A percentile compares a stretch with the other conserved stretches of the same genome.
These are phyloP conservation scores for Petroica traversi DNA, from an alignment of 2,113 vertebrate species.

Conservation along the genomic window DNA sequence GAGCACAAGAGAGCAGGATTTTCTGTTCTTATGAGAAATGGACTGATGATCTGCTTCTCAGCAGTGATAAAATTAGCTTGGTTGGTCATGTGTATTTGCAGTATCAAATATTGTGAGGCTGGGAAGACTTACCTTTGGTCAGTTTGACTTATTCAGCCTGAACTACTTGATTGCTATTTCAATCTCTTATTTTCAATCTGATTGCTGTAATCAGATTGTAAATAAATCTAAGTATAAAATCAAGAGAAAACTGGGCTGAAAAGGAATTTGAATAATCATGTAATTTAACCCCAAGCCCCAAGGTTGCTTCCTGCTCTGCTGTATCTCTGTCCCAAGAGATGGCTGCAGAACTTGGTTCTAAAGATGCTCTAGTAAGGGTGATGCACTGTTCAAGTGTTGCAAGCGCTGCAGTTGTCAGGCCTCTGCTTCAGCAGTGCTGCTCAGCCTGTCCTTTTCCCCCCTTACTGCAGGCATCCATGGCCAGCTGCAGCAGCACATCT, in stretches of 20 bases:
- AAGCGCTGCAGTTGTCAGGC: fast-evolving
- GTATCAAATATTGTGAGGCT: neutral
- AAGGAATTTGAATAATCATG: neutral
- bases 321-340: neutral
- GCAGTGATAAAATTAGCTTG: neutral
- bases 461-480: neutral
- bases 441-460: neutral
- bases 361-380: neutral
- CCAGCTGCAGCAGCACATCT: neutral
- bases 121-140: neutral
- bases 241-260: neutral
- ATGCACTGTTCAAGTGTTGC: neutral
- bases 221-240: neutral
- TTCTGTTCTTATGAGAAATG: neutral
- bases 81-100: neutral
- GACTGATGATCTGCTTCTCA: neutral
- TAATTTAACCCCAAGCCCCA: neutral
- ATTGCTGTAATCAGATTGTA: neutral
- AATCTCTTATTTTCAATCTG: too few species aligned
- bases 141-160: neutral
- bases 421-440: neutral
- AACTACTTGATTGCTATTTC: neutral
- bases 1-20: neutral
- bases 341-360: neutral
- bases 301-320: neutral